phyloP scores from a whole-genome alignment of 1,140 invertebrate genomes.

The Drosophila parvula region DNA sequence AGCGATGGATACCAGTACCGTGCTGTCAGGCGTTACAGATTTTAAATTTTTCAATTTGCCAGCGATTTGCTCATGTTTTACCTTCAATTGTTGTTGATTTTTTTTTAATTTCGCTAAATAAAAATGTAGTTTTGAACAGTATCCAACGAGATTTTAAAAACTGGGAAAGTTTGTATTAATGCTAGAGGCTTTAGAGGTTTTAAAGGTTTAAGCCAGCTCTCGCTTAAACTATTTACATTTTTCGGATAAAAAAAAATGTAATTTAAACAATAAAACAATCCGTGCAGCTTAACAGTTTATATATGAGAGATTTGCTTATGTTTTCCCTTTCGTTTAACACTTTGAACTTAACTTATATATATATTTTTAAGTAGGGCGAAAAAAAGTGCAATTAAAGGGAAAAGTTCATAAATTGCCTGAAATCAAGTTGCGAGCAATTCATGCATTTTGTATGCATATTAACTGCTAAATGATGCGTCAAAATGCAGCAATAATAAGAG shows the following conservation, averaged over 20 bases:
- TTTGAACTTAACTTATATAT: background rate
- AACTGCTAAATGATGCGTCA: constrained; percentile 5
- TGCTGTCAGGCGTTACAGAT: constrained; percentile 70
- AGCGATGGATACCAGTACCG: constrained; percentile 78
- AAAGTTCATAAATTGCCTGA: background rate
- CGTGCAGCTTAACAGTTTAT: too few relatives aligned
- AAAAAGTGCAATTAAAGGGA: background rate
- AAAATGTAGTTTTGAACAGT: constrained; percentile 32
- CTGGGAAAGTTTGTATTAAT: too few relatives aligned
- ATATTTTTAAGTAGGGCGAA: background rate
- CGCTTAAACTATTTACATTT: background rate
- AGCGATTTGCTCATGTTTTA: constrained; percentile 11
- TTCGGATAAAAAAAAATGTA: background rate
- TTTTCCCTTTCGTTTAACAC: too few relatives aligned
- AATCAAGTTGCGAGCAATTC: constrained; percentile 9
- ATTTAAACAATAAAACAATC: background rate
- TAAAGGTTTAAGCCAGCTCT: background rate
- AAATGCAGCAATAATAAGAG: background rate
- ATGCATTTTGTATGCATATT: constrained; percentile 29
- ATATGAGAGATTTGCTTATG: background rate
- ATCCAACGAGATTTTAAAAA: background rate
- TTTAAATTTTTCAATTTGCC: constrained; percentile 50
- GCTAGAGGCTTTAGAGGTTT: background rate
- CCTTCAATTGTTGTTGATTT: constrained; percentile 30
- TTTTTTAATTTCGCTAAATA: constrained; percentile 34